These are phyloP conservation scores for Platysternon megacephalum DNA, from an alignment of 2,113 vertebrate genomes.

Conservation along the genomic window DNA sequence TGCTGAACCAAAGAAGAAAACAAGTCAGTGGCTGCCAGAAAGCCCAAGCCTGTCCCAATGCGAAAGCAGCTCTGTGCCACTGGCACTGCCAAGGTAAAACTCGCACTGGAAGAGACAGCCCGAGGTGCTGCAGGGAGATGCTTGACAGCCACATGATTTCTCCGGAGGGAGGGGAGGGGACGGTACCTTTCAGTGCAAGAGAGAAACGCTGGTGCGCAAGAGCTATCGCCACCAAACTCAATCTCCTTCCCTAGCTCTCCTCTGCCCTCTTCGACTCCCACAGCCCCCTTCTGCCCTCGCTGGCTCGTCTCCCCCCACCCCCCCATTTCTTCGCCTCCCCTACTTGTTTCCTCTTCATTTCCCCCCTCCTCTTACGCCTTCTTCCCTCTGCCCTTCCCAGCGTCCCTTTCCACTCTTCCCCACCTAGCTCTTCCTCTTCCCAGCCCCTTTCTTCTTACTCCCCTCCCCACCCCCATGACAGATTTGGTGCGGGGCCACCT, in stretches of 20 bases:
- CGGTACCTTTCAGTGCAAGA: not conserved
- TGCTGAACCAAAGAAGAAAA: not conserved
- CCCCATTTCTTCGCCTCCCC: not conserved
- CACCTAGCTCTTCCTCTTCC: conserved; percentile 4
- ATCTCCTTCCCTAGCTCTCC: not conserved
- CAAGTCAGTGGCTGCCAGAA: not conserved
- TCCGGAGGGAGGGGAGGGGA: not conserved
- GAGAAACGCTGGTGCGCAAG: not conserved
- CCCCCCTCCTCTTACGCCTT: not conserved
- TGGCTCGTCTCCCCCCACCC: conserved; percentile 3
- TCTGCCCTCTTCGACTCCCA: not conserved
- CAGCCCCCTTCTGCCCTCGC: conserved; percentile 5
- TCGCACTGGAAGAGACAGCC: no score
- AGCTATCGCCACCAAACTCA: not conserved
- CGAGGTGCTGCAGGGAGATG: not conserved
- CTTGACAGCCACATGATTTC: not conserved
- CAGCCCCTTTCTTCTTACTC: not conserved
- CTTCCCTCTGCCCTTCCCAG: not conserved
- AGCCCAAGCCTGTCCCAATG: not conserved
- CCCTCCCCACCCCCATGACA: no score
- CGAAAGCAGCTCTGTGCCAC: not conserved
- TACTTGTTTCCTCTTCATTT: no score
- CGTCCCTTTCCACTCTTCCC: not conserved
- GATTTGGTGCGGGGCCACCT: rapidly evolving
- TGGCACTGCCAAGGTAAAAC: not conserved